Evolutionary conservation across 1,140 invertebrate species (phyloP).

Genomic region (Phymastichus coffea): DNA sequence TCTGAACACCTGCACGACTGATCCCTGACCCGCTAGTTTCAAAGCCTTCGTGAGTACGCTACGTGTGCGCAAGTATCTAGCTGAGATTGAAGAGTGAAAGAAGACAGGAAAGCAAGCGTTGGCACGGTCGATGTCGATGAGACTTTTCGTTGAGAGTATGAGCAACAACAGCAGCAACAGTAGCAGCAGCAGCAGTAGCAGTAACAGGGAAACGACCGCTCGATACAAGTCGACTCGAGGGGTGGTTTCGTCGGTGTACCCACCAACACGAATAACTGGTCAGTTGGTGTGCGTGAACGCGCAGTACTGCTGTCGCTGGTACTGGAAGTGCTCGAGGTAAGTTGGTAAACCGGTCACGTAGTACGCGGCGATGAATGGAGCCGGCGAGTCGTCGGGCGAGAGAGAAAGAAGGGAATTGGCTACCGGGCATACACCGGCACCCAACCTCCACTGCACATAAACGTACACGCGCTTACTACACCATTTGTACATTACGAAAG

Average conservation of each 20-base stretch:
- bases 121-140: not conserved
- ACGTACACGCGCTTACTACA: slow-evolving; percentile 43
- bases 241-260: slow-evolving; percentile 38
- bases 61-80: not conserved
- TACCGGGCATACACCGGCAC: slow-evolving; percentile 49
- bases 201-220: no score
- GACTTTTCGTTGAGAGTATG: no score
- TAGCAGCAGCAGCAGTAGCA: no score
- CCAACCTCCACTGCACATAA: slow-evolving; percentile 30
- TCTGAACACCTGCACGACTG: no score
- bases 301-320: slow-evolving; percentile 22
- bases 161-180: no score
- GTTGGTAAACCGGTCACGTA: slow-evolving; percentile 58
- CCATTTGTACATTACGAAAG: slow-evolving; percentile 52
- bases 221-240: no score
- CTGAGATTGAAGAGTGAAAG: not conserved
- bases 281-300: not conserved
- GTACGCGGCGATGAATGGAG: slow-evolving; percentile 56
- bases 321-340: slow-evolving; percentile 42
- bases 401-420: slow-evolving; percentile 47
- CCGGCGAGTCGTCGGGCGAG: slow-evolving; percentile 51
- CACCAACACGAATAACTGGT: slow-evolving; percentile 18
- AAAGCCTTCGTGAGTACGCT: no score
- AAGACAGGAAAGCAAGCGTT: slow-evolving; percentile 27
- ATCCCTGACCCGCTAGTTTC: no score